Base-by-base conservation (phyloP, 1,140 invertebrate species). In the Lepidurus couesii region DNA sequence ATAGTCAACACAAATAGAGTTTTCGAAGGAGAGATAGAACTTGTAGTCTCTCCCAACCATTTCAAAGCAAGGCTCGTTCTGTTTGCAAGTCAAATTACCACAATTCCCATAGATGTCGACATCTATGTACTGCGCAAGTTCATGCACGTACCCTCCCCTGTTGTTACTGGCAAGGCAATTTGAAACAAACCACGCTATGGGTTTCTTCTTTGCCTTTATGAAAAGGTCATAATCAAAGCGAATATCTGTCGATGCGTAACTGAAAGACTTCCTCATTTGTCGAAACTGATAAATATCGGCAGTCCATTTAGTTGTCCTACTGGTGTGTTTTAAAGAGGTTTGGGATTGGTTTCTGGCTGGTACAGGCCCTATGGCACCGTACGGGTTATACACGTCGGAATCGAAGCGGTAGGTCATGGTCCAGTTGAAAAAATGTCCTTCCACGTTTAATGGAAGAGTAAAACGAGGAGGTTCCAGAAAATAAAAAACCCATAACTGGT, bases 131-230 rank as follows among this genome's bases (percentile, higher is more conserved):
- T 85, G 84, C 9, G 82, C 65, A 9, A 89, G 81, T 79, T 87
- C 84, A 53, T 82, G 79, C 0, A 86, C 87, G 80, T 85, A 88
- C n/a, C 82, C 77, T 80, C 86, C 82, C 45, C 88, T 81, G 4
- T 84, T 81, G 73, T 85, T 85, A 1, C 75, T 77, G 0, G 85
- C 84, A 9, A 81, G 78, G 81, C 88, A 89, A 81, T 89, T 88
- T 65, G 84, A 86, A 0, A 88, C 87, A 73, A 88, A 82, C 87
- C 87, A 88, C 13, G 84, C 84, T 6, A 84, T 83, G 16, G 80
- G 10, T 44, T 80, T 80, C 9, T 26, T 75, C 77, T 76, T 75
- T 5, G 8, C 47, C 45, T 45, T 79, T 78, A 42, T 45, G 13
- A 21, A 77, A 16, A 42, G 42, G 0, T 65, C 53, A 7, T 65